Base-by-base conservation (phyloP, 2,113 vertebrate species). In the Vireo altiloquus region DNA sequence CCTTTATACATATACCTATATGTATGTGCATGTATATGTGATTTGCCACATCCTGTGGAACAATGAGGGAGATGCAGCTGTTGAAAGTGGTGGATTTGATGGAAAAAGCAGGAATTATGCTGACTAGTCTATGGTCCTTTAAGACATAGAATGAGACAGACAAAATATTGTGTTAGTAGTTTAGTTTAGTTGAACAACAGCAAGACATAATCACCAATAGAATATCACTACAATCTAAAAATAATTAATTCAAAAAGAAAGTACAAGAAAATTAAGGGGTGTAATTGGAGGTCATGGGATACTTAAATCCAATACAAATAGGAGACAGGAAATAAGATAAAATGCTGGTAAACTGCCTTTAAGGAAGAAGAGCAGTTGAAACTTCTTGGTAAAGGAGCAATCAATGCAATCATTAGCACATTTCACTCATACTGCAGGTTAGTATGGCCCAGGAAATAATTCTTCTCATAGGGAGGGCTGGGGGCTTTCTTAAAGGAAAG, bases 21-120 rank as follows among this genome's bases (percentile, higher is more conserved):
- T 1, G 1, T 23, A 18, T 6, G 8, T 14, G 19, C 8, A 57
- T 11, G 2, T 7, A 52, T 15, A 8, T 24, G 12, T 19, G 7
- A 76, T 52, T 27, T 13, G 3, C 31, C 30, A 59, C 15, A 68
- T 65, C 11, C 16, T 24, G 21, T 5, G 18, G n/a, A 47, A 57
- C 15, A 76, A 35, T 15, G 24, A 74, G 14, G 31, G 28, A 56
- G 23, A 40, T 53, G 22, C 22, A 92, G 37, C 3, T 66, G 35
- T 54, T 64, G 27, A 13, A 61, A 92, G 6, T 28, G 30, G 9
- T 33, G 17, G 23, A 44, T 86, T 49, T 90, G 15, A 75, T 33
- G 35, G 33, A 52, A 81, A 56, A 87, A 50, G 37, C 9, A 80
- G 16, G 33, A 68, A 75, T 46, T 59, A 17, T 27, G 25, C 5